Evolutionary conservation across 1,140 invertebrate species (phyloP).

Genomic region (Oedothorax gibbosus): DNA sequence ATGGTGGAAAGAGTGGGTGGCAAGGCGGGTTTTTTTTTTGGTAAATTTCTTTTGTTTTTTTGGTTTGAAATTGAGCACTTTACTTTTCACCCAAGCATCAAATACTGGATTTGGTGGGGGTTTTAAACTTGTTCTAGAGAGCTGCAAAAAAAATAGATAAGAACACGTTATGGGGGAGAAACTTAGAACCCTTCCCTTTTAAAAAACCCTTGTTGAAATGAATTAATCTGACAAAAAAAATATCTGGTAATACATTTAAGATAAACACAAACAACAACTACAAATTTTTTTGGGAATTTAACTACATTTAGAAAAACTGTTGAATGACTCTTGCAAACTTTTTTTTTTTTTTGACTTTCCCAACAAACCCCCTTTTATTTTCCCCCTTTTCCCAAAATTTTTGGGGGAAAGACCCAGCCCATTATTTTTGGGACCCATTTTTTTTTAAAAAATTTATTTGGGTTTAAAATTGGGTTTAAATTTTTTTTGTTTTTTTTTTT

Average conservation of each 20-base stretch:
- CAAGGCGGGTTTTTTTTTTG: neutral
- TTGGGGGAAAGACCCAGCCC: too few relatives aligned
- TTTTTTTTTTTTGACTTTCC: too few relatives aligned
- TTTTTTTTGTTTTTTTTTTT: too few relatives aligned
- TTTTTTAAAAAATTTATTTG: too few relatives aligned
- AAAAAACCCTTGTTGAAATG: neutral
- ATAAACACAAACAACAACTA: too few relatives aligned
- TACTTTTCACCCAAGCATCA: conserved; percentile 33
- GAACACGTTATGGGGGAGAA: neutral
- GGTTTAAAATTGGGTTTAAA: too few relatives aligned
- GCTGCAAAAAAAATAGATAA: neutral
- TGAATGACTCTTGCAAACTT: too few relatives aligned
- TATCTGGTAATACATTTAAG: neutral
- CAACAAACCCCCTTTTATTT: too few relatives aligned
- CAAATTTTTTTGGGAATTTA: too few relatives aligned
- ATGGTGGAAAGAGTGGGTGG: conserved; percentile 21
- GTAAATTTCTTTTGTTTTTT: neutral
- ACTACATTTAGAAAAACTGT: too few relatives aligned
- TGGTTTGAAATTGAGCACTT: conserved; percentile 23
- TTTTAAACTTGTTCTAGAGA: neutral
- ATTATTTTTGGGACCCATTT: too few relatives aligned
- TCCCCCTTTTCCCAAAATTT: too few relatives aligned
- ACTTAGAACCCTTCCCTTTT: neutral
- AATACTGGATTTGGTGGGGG: conserved; percentile 6
- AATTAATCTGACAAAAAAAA: neutral